Percentiles rank a stretch among this genome's conserved stretches.
These are phyloP conservation scores for Biston stratarius DNA, from an alignment of 2,888 invertebrate species.

Conservation along the genomic window DNA sequence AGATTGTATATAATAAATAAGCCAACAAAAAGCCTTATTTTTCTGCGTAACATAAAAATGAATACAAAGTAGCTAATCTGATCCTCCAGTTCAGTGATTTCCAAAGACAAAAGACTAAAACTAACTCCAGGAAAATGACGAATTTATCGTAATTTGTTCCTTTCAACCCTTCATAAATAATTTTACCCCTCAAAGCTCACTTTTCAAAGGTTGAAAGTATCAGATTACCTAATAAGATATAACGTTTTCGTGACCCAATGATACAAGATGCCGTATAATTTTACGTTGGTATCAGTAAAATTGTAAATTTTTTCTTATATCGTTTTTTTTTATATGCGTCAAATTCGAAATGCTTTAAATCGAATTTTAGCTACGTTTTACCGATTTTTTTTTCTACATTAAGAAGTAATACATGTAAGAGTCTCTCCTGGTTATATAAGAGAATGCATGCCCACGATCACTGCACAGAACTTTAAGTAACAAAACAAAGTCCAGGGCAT, in stretches of 20 bases:
- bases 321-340: neutral
- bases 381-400: no score
- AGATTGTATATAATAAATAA: slow-evolving; percentile 2
- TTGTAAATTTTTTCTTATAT: neutral
- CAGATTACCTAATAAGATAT: slow-evolving; percentile 26
- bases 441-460: no score
- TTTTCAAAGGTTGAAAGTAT: slow-evolving; percentile 37
- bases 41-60: slow-evolving; percentile 7
- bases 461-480: no score
- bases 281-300: neutral
- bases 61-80: slow-evolving; percentile 3
- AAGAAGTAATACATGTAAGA: no score
- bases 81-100: slow-evolving; percentile 14
- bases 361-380: no score
- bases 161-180: slow-evolving; percentile 47
- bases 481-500: no score
- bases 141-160: slow-evolving; percentile 44
- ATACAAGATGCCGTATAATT: neutral
- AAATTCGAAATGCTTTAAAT: neutral
- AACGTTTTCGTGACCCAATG: neutral
- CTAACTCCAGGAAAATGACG: slow-evolving; percentile 6
- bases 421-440: no score
- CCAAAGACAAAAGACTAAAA: neutral
- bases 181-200: slow-evolving; percentile 31
- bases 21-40: neutral